Evolutionary conservation across 2,797 vertebrate species (phyloP).

Genomic region (Rhinichthys osculus): DNA sequence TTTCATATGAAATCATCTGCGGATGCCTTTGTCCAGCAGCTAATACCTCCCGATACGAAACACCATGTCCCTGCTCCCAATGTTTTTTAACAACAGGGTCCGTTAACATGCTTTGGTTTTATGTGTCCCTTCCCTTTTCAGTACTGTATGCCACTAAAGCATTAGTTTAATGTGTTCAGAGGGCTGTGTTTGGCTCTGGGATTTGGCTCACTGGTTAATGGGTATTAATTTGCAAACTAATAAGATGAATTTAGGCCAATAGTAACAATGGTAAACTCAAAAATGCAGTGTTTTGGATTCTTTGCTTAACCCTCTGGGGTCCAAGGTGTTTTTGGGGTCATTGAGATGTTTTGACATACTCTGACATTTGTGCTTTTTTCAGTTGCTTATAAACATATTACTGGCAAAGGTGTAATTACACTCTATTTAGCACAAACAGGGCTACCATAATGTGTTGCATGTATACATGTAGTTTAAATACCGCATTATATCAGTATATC

Average conservation of each 20-base stretch:
- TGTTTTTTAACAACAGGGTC: conserved; percentile 78
- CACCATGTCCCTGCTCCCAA: conserved; percentile 74
- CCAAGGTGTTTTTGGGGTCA: too few species aligned
- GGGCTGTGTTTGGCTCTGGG: conserved; percentile 59
- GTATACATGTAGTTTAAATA: background rate
- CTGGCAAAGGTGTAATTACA: too few species aligned
- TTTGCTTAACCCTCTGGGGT: background rate
- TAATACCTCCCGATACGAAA: conserved; percentile 76
- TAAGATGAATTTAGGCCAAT: background rate
- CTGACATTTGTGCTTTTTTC: too few species aligned
- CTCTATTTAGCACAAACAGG: too few species aligned
- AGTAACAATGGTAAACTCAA: background rate
- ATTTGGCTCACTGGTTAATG: conserved; percentile 16
- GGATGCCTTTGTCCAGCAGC: conserved; percentile 51
- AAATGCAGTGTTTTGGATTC: background rate
- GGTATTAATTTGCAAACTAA: background rate
- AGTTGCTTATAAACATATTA: too few species aligned
- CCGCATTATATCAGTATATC: background rate
- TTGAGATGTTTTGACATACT: too few species aligned
- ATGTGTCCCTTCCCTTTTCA: conserved; percentile 63
- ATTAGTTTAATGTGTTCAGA: conserved; percentile 50
- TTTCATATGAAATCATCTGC: background rate
- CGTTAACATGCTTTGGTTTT: conserved; percentile 76
- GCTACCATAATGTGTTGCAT: too few species aligned
- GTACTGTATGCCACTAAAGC: conserved; percentile 43